Evolutionary conservation across 2,797 vertebrate genomes (phyloP).

Genomic region (Scleropages formosus): DNA sequence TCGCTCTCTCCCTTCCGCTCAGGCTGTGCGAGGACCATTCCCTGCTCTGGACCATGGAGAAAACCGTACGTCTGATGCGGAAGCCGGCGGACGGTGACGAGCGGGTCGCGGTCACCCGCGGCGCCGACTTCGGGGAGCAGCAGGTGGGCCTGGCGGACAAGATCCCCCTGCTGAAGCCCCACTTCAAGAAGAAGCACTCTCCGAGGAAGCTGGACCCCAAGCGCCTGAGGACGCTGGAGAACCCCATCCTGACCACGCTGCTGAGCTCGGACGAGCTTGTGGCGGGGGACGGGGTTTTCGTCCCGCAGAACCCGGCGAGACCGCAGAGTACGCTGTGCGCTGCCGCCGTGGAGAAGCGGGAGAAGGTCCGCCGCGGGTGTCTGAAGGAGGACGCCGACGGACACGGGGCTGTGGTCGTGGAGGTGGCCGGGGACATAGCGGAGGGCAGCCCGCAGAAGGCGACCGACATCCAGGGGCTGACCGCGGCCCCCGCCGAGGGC

Average conservation of each 20-base stretch:
- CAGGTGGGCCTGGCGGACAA: slow-evolving; percentile 80
- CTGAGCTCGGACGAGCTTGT: slow-evolving; percentile 80
- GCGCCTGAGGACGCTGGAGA: slow-evolving; percentile 80
- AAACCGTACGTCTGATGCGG: slow-evolving; percentile 74
- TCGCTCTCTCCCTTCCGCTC: slow-evolving; percentile 47
- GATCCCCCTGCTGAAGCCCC: slow-evolving; percentile 88
- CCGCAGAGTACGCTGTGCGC: slow-evolving; percentile 75
- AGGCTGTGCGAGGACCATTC: slow-evolving; percentile 43
- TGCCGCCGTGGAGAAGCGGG: slow-evolving; percentile 79
- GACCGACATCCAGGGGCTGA: slow-evolving; percentile 42
- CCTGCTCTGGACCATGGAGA: slow-evolving; percentile 58
- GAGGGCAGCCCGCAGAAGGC: slow-evolving; percentile 64
- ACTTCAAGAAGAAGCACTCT: slow-evolving; percentile 90
- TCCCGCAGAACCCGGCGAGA: slow-evolving; percentile 72
- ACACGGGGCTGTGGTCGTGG: slow-evolving; percentile 62
- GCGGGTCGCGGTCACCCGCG: slow-evolving; percentile 60
- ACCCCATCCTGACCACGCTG: slow-evolving; percentile 85
- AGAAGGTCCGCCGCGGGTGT: slow-evolving; percentile 72
- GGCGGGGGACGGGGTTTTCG: slow-evolving; percentile 80
- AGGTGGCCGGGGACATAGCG: slow-evolving; percentile 61
- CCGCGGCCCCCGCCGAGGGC: slow-evolving; percentile 52
- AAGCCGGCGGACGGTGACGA: slow-evolving; percentile 59
- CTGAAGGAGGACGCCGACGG: slow-evolving; percentile 67
- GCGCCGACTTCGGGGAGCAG: slow-evolving; percentile 69
- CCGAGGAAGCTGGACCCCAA: slow-evolving; percentile 83